These are phyloP conservation scores for Ferrisia virgata DNA, from an alignment of 2,888 invertebrate genomes.

Conservation along the genomic window DNA sequence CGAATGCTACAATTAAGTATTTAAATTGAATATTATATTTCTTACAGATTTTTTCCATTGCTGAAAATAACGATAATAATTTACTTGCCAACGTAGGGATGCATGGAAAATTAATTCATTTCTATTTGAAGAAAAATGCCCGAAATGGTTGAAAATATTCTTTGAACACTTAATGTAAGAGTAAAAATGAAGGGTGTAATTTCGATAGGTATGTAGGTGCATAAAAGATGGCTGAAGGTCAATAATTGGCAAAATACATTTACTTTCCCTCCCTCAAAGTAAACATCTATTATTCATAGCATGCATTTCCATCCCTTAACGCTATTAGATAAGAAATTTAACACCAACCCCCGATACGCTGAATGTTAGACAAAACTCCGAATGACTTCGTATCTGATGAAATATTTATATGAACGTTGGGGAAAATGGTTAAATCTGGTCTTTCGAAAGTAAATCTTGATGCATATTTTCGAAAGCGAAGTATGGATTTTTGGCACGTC, in stretches of 20 bases:
- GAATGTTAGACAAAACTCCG: conserved; percentile 26
- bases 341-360: conserved; percentile 11
- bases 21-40: too few species aligned
- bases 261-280: not conserved
- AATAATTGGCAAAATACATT: conserved; percentile 30
- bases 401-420: conserved; percentile 38
- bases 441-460: conserved; percentile 38
- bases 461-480: conserved; percentile 38
- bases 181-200: conserved; percentile 26
- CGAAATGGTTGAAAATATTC: not conserved
- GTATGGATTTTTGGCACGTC: not conserved
- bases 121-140: not conserved
- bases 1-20: too few species aligned
- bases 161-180: not conserved
- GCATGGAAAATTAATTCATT: not conserved
- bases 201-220: too few species aligned
- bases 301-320: conserved; percentile 4
- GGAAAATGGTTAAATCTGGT: conserved; percentile 29
- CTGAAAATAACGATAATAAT: too few species aligned
- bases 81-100: too few species aligned
- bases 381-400: conserved; percentile 42
- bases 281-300: conserved; percentile 45
- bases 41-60: too few species aligned
- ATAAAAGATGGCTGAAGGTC: not conserved
- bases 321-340: conserved; percentile 44